These are phyloP conservation scores for Parelbella ahira DNA, from an alignment of 2,888 invertebrate genomes.

Conservation along the genomic window DNA sequence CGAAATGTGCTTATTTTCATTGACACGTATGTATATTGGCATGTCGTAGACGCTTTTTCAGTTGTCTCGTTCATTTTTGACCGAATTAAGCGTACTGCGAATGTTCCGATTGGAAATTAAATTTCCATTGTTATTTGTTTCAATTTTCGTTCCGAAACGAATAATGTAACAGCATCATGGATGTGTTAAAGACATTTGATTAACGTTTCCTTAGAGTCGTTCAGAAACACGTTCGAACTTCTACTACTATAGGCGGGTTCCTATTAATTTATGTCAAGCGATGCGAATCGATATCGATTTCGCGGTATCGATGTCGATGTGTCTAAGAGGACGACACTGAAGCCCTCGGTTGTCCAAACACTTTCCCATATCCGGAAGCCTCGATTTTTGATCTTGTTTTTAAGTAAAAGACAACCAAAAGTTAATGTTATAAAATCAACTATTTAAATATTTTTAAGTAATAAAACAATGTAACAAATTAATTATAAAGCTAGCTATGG, in stretches of 20 bases:
- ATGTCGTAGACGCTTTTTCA: conserved; percentile 9
- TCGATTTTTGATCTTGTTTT: conserved; percentile 67
- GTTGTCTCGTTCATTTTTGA: conserved; percentile 11
- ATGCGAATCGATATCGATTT: not conserved
- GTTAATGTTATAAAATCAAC: conserved; percentile 77
- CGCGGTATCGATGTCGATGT: not conserved
- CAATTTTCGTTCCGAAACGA: conserved; percentile 10
- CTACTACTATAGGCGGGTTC: conserved; percentile 14
- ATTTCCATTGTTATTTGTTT: conserved; percentile 21
- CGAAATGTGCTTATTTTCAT: conserved; percentile 8
- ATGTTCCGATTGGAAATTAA: conserved; percentile 20
- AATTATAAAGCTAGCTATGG: conserved; percentile 80
- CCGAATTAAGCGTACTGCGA: conserved; percentile 2
- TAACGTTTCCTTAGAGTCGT: no score
- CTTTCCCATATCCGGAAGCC: conserved; percentile 63
- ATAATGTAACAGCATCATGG: conserved; percentile 10
- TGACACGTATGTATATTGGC: conserved; percentile 13
- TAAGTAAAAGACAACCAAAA: conserved; percentile 80
- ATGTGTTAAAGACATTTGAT: conserved; percentile 4
- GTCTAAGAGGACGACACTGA: conserved; percentile 26
- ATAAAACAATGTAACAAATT: conserved; percentile 78
- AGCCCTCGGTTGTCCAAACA: conserved; percentile 65
- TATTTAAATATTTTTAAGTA: conserved; percentile 77
- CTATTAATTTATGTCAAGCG: conserved; percentile 7
- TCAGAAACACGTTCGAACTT: no score